Evolutionary conservation across 2,888 invertebrate genomes (phyloP), one percentile per base, ranked within the genome.

Genomic region (Dastarcus helophoroides): DNA sequence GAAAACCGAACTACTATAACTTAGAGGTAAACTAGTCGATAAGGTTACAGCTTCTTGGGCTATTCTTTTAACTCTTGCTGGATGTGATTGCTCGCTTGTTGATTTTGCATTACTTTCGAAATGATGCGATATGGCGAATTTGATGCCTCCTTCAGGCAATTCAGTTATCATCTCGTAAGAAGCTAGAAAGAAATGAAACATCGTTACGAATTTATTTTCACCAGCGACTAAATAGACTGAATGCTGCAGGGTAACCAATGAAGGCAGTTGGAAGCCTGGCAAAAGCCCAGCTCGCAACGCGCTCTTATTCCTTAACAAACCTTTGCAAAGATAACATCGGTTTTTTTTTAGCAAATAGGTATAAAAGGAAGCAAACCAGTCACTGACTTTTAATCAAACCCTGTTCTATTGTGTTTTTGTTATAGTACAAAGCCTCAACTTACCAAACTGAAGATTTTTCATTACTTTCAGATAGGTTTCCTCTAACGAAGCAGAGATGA

Each of bases 1-100:
- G 70, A 94, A 94, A 39, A 94, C 93, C 41, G 88, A 86, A 58
- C 89, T 89, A 60, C 86, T 88, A 63, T 82, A 86, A 27, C 90
- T 90, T 33, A 94, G 73, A 40, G 94, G 94, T 50, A 94, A 69
- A 43, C 85, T 84, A 34, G 89, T 90, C 42, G 89, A 88, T 29
- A 94, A 71, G 15, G 93, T 93, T 39, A 91, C 90, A 24, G 90
- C 84, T 65, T 94, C 93, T 66, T 93, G 94, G 31, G 94, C 93
- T 31, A 94, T 71, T 11, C 94, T 75, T 61, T 91, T 88, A 47
- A 90, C 83, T 41, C 93, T 71, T 19, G 84, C 74, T 2, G 89
- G 85, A 61, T 86, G 85, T 38, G 82, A 80, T 31, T 86, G 74
- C 52, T 88, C 86, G 33, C 88, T 86, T 1, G 86, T 83, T 35